Conservation (phyloP, 2,113 vertebrate genomes). For the Fulica atra region DNA sequence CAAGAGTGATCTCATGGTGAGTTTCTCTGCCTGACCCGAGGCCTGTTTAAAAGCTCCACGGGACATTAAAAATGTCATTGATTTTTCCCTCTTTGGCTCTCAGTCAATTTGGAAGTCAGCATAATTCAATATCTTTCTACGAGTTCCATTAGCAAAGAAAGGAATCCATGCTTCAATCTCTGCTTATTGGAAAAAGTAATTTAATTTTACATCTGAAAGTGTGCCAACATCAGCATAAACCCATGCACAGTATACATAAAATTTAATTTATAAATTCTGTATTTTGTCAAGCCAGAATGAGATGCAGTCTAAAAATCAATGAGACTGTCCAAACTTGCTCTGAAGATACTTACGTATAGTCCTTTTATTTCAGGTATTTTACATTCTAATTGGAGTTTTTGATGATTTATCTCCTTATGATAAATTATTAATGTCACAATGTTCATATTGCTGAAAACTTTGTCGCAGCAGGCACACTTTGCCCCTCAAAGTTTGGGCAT, state of each 20-base stretch:
- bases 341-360: not conserved
- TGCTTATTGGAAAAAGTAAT: constrained; percentile 61
- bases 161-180: constrained; percentile 44
- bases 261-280: constrained; percentile 51
- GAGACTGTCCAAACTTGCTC: not conserved
- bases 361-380: constrained; percentile 14
- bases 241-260: not conserved
- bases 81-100: constrained; percentile 54
- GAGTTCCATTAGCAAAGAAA: constrained; percentile 59
- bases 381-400: not conserved
- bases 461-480: not conserved
- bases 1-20: not conserved
- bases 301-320: constrained; percentile 39
- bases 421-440: not conserved
- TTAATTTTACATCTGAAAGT: constrained; percentile 64
- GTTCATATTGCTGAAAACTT: not conserved
- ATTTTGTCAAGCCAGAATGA: constrained; percentile 29
- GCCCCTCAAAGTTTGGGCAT: not conserved
- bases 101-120: constrained; percentile 46
- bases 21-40: not conserved
- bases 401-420: constrained; percentile 15
- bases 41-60: constrained; percentile 32
- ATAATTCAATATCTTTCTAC: constrained; percentile 61
- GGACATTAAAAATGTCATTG: constrained; percentile 56
- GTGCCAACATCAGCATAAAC: constrained; percentile 61